Percentiles rank a stretch among this genome's conserved stretches.
Conservation (phyloP, 2,797 vertebrate genomes). For the Anguilla anguilla region DNA sequence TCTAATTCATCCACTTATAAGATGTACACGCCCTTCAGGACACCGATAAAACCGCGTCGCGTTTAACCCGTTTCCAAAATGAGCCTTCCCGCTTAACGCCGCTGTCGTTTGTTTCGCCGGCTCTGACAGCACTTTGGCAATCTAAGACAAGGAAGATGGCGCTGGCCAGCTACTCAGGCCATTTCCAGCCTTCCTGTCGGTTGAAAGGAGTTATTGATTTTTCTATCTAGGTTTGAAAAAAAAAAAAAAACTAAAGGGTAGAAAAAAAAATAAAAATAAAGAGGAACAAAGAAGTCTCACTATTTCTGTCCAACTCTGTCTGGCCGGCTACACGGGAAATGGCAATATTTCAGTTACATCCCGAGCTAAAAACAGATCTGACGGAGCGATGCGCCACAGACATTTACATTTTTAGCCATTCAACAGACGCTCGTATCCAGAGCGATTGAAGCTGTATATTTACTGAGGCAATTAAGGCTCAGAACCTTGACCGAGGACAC, state of each 20-base stretch:
- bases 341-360: background rate
- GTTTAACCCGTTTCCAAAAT: slow-evolving; percentile 46
- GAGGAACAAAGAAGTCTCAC: background rate
- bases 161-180: slow-evolving; percentile 59
- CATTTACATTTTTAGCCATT: background rate
- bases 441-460: background rate
- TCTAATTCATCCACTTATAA: slow-evolving; percentile 49
- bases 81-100: slow-evolving; percentile 56
- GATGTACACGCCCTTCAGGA: slow-evolving; percentile 40
- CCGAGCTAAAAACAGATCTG: background rate
- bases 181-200: slow-evolving; percentile 56
- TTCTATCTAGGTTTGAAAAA: slow-evolving; percentile 55
- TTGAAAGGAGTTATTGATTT: slow-evolving; percentile 68
- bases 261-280: background rate
- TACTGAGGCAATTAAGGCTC: background rate
- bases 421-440: background rate
- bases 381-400: background rate
- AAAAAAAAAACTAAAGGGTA: background rate
- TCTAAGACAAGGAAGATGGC: slow-evolving; percentile 52
- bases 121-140: slow-evolving; percentile 68
- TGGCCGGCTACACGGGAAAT: background rate
- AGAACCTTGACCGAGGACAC: background rate
- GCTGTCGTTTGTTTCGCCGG: slow-evolving; percentile 68
- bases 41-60: slow-evolving; percentile 55
- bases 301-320: background rate